Conservation (phyloP, 2,888 invertebrate genomes). For the Mellilla xanthometata region DNA sequence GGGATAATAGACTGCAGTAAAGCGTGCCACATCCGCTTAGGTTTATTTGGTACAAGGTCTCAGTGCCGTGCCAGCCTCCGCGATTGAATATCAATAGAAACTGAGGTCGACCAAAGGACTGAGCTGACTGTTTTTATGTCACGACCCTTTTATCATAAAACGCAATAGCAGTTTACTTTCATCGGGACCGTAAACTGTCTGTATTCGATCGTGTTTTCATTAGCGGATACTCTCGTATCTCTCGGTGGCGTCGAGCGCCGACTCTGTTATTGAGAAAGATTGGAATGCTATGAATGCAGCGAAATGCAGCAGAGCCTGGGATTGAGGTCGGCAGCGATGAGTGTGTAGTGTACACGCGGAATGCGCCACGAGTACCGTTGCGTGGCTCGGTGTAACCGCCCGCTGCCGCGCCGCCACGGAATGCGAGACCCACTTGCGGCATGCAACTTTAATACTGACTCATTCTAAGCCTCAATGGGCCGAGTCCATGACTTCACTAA, state of each 20-base stretch:
- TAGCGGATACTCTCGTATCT: not conserved
- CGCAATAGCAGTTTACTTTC: conserved; percentile 6
- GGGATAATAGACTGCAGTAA: conserved; percentile 30
- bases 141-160: conserved; percentile 12
- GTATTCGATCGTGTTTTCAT: conserved; percentile 1
- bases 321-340: conserved; percentile 60
- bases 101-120: conserved; percentile 18
- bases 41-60: conserved; percentile 48
- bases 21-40: conserved; percentile 45
- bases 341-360: conserved; percentile 49
- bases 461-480: conserved; percentile 57
- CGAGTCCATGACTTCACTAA: no score
- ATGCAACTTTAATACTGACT: conserved; percentile 63
- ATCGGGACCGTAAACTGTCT: conserved; percentile 1
- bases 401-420: conserved; percentile 54
- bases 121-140: conserved; percentile 9
- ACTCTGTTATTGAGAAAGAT: conserved; percentile 31
- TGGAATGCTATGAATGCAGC: conserved; percentile 29
- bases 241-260: conserved; percentile 16
- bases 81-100: conserved; percentile 24
- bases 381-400: conserved; percentile 51
- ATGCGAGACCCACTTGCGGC: conserved; percentile 77
- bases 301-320: conserved; percentile 37
- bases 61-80: conserved; percentile 32
- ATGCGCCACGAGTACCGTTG: conserved; percentile 79